Base-by-base conservation (phyloP, 2,113 vertebrate species). In the Pelobates fuscus region DNA sequence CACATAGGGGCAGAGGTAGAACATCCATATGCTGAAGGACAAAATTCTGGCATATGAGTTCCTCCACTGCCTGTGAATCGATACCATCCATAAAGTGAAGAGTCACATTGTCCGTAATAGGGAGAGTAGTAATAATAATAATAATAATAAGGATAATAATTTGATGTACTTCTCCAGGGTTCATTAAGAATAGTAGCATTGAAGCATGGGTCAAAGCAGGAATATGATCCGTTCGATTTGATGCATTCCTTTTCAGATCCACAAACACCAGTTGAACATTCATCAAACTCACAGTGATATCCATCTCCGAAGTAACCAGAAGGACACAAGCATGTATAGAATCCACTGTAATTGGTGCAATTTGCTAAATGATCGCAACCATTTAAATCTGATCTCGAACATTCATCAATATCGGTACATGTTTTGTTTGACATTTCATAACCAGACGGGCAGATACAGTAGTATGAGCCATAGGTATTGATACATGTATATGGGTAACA, bases 191-290 rank as follows among this genome's bases (percentile, higher is more conserved):
- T 0, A 0, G 24, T 79, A 26, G 85, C 52, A 17, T 65, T 84
- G 29, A 71, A 23, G 26, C 86, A 87, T n/a, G 86, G 84, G 18
- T 88, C 85, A 18, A 67, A 76, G 24, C 82, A 85, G 37, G 37
- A 0, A 0, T 70, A 8, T 2, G 59, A 71, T 1, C 70, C 1
- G 15, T 77, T 17, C 60, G n/a, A 0, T 2, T 27, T 20, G 58
- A 20, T 60, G 0, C 84, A 85, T 0, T 52, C 72, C 46, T 77
- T 32, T 11, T 30, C 60, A 8, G 15, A 2, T 2, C 2, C 23
- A 0, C 25, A 30, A n/a, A 32, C 62, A 2, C 2, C 7, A 3
- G 1, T 1, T 2, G 24, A 10, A 2, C 2, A 11, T 66, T 44
- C 63, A 66, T 66, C 24, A 8, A 25, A 12, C 37, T 57, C 43